Percentiles rank a stretch among this genome's conserved stretches.
Conservation (phyloP, 2,888 invertebrate species). For the Ceratothoa steindachneri region DNA sequence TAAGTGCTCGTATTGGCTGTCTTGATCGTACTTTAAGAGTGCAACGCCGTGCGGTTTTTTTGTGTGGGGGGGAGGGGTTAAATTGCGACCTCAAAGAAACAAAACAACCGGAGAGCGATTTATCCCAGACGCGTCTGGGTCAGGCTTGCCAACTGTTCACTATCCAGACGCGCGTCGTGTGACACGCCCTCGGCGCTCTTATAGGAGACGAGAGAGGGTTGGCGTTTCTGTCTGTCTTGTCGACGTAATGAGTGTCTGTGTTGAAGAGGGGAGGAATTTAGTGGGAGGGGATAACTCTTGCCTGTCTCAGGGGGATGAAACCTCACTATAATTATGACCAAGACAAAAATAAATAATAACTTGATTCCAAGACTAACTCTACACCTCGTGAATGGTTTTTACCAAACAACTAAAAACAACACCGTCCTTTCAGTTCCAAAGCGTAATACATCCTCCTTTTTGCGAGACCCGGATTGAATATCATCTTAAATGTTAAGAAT, state of each 20-base stretch:
- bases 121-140: not conserved
- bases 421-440: no score
- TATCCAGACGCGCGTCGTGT: not conserved
- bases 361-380: not conserved
- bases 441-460: no score
- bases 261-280: not conserved
- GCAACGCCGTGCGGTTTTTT: no score
- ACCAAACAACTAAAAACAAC: no score
- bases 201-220: not conserved
- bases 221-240: not conserved
- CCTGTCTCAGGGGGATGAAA: not conserved
- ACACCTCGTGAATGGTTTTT: no score
- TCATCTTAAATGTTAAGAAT: not conserved
- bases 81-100: no score
- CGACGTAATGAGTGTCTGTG: not conserved
- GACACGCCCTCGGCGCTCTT: not conserved
- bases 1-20: no score
- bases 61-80: no score
- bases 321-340: not conserved
- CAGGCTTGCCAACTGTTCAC: not conserved
- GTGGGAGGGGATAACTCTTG: not conserved
- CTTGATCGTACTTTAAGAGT: no score
- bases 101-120: no score
- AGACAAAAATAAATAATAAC: not conserved
- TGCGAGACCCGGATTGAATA: not conserved